Percentiles rank a stretch among this genome's conserved stretches.
phyloP scores from a whole-genome alignment of 2,888 invertebrate species.

The Campoplex capitator region DNA sequence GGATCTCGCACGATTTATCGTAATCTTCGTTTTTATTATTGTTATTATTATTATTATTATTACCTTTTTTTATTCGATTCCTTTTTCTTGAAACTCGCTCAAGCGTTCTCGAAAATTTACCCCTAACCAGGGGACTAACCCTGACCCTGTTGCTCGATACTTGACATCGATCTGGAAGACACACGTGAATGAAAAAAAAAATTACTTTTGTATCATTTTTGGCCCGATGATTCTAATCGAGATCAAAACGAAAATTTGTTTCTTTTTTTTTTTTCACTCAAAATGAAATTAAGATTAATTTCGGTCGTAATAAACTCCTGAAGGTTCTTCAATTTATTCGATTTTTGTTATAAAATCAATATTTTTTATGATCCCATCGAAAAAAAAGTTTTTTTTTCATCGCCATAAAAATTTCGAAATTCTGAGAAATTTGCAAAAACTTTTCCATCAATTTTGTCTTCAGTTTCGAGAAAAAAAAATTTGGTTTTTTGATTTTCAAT shows the following conservation, averaged over 20 bases:
- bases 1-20: constrained; percentile 70
- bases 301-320: no score
- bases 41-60: no score
- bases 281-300: no score
- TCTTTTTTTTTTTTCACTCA: neutral
- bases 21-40: constrained; percentile 31
- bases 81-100: constrained; percentile 45
- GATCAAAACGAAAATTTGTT: neutral
- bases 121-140: constrained; percentile 31
- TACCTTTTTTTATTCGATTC: neutral
- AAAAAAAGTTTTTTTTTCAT: neutral
- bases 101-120: constrained; percentile 27
- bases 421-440: no score
- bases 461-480: no score
- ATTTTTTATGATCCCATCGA: no score
- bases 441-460: no score
- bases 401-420: neutral
- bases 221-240: neutral
- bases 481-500: no score
- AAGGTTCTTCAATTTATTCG: no score
- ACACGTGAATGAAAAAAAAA: constrained; percentile 8
- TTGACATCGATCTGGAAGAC: constrained; percentile 17
- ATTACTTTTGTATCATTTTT: neutral
- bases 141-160: constrained; percentile 2
- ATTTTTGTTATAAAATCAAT: no score